Evolutionary conservation across 35 echinoderm and acorn worm species (phyloP), one percentile per base, ranked within the genome.

Genomic region (Lytechinus variegatus): DNA sequence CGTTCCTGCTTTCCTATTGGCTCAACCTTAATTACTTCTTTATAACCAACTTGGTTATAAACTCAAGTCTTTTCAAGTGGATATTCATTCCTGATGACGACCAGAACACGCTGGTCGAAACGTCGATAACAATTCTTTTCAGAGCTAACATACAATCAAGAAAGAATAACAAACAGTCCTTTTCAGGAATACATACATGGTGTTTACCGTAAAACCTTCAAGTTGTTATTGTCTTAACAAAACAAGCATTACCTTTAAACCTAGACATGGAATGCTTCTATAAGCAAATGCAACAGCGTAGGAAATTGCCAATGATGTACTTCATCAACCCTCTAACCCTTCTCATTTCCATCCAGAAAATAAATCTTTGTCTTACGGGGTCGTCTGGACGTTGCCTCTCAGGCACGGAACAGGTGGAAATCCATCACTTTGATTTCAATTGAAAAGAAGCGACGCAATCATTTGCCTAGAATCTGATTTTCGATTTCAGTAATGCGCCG

Each of bases 341-440:
- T 79, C 66, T 8, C 14, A 8, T 1, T 79, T 0, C 66, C 66
- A 3, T 19, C 66, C 66, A 24, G 3, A 79, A 8, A 71, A 19
- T 8, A 79, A 79, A 79, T 79, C 16, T 24, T 6, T 24, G 6
- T 79, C 0, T 79, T n/a, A 7, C n/a, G 16, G 6, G 66, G 19
- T n/a, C 66, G 66, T 16, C 66, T 79, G 66, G 3, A 24, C 66
- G 66, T 79, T 19, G 61, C 16, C 16, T 71, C 14, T 14, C 12
- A 71, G 12, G 61, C 61, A 58, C 12, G 3, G 66, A 79, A 79
- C 66, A 79, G 66, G 66, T 79, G 66, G 66, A 79, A 79, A 79
- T 79, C 66, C 16, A n/a, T 79, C 66, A 79, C 66, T 79, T 79
- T 79, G 66, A 79, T 79, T 79, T 79, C 66, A 79, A 79, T 79